Conservation (phyloP, 2,888 invertebrate genomes). For the Drosophila birchii region DNA sequence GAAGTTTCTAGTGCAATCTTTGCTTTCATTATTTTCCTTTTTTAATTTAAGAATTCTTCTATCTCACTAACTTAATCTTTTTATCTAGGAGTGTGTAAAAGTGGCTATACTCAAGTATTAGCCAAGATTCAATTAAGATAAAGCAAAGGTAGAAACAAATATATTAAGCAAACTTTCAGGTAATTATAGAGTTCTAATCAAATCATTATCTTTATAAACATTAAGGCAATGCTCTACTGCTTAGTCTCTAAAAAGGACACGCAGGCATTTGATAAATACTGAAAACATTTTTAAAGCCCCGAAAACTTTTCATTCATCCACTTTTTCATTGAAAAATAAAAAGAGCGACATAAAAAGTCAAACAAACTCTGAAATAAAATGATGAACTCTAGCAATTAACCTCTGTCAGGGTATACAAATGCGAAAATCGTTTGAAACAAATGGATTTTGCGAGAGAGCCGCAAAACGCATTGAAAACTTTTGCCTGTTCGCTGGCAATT, state of each 20-base stretch:
- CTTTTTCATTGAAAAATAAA: not conserved
- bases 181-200: not conserved
- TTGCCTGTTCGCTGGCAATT: conserved; percentile 46
- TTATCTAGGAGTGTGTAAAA: not conserved
- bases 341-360: not conserved
- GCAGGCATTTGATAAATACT: conserved; percentile 1
- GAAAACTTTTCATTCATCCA: conserved; percentile 5
- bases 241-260: not conserved
- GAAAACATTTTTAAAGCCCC: not conserved
- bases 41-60: not conserved
- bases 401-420: conserved; percentile 39
- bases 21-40: no score
- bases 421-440: conserved; percentile 42
- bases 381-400: conserved; percentile 27
- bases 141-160: not conserved
- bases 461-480: conserved; percentile 53
- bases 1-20: not conserved
- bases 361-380: conserved; percentile 11
- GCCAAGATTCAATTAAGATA: conserved; percentile 27
- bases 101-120: not conserved
- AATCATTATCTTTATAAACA: conserved; percentile 1
- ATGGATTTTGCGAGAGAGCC: conserved; percentile 56
- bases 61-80: not conserved
- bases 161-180: conserved; percentile 14
- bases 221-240: conserved; percentile 3